Evolutionary conservation across 2,888 invertebrate species (phyloP), one percentile per base, ranked within the genome.

Genomic region (Argyresthia albistria): DNA sequence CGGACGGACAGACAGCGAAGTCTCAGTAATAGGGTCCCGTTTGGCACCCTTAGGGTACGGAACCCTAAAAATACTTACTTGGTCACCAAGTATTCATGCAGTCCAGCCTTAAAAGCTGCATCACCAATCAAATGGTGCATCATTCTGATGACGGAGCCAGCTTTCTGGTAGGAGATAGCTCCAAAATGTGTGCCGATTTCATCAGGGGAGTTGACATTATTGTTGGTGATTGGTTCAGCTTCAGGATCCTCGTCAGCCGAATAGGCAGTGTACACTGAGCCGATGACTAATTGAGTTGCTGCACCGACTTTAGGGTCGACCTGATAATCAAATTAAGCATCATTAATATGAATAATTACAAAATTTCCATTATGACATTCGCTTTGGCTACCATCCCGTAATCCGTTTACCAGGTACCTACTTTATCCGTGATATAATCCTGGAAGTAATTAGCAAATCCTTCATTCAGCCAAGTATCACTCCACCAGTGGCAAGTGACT

Each of bases 401-500:
- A 4, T 25, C 6, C 25, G 6, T 25, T 25, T 6, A 6, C 25
- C 25, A 25, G 25, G 12, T 35, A 62, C 69, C 60, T 55, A 80
- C 78, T 57, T 65, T 53, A 35, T 70, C 56, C 1, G 77, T 80
- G 1, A 89, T 90, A 51, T 90, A 89, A 67, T 93, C 94, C 70
- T 96, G 92, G 69, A 94, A 93, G 67, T 91, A 94, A 57, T 89
- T 89, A 0, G 93, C 93, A 54, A 94, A 93, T 0, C 89, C 92
- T 69, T 92, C 92, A 60, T 90, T 92, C 0, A 94, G 72, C 93
- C 93, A 94, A 0, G 92, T 88, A 60, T 91, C 89, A 55, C 91
- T 89, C 94, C 94, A 94, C 93, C 93, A 93, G 56, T 91, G 89
- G 53, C 92, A 91, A 0, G 94, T 93, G 3, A 95, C 91, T 39